Conservation (phyloP, 1,140 invertebrate genomes). For the Drosophila aff. region DNA sequence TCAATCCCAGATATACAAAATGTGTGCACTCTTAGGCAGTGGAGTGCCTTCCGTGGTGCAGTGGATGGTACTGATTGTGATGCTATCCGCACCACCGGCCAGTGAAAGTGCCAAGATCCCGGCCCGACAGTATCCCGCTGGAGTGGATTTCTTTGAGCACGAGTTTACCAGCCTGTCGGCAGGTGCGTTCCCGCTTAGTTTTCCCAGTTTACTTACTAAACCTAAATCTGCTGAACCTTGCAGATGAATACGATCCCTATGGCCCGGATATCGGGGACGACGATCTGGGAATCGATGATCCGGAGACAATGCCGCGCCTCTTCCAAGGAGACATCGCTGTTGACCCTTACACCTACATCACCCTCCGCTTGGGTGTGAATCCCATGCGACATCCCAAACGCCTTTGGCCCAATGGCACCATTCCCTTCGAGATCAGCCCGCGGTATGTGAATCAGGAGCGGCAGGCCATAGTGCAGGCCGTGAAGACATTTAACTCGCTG, state of each 20-base stretch:
- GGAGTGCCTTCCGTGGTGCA: slow-evolving; percentile 16
- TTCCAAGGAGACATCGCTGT: slow-evolving; percentile 90
- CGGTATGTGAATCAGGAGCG: slow-evolving; percentile 86
- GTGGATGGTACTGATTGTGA: slow-evolving; percentile 13
- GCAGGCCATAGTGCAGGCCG: slow-evolving; percentile 87
- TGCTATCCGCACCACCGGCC: slow-evolving; percentile 17
- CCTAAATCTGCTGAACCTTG: not conserved
- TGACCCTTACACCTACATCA: slow-evolving; percentile 85
- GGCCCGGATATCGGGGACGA: slow-evolving; percentile 69
- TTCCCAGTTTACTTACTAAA: not conserved
- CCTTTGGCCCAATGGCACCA: slow-evolving; percentile 89
- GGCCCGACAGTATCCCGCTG: slow-evolving; percentile 57
- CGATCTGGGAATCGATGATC: slow-evolving; percentile 86
- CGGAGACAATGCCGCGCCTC: slow-evolving; percentile 88
- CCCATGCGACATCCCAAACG: slow-evolving; percentile 86
- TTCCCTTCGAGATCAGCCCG: slow-evolving; percentile 90
- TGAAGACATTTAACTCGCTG: slow-evolving; percentile 89
- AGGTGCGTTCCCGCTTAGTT: slow-evolving; percentile 50
- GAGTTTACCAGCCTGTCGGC: slow-evolving; percentile 67
- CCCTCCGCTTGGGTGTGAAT: slow-evolving; percentile 88
- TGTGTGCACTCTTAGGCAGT: slow-evolving; percentile 48
- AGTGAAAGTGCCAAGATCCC: slow-evolving; percentile 66
- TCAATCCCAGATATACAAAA: slow-evolving; percentile 51
- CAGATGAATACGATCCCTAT: slow-evolving; percentile 68
- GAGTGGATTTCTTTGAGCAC: slow-evolving; percentile 82